phyloP scores from a whole-genome alignment of 2,113 vertebrate genomes.

The Gorsachius goisagi region DNA sequence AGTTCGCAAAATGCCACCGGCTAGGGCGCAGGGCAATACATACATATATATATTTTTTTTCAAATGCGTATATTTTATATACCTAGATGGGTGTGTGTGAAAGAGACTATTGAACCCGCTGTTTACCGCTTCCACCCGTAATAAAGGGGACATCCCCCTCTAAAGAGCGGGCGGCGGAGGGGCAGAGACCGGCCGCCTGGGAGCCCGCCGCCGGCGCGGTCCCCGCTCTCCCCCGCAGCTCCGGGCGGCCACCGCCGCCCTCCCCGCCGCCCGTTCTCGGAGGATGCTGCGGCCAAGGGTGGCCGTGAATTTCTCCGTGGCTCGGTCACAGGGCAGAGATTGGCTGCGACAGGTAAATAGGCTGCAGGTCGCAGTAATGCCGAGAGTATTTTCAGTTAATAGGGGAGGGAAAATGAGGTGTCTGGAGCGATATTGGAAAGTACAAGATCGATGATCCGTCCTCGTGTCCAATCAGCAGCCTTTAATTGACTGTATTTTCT shows the following conservation, averaged over 20 bases:
- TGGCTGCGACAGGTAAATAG: slow-evolving; percentile 93
- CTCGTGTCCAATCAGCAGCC: slow-evolving; percentile 86
- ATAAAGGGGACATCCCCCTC: too few species aligned
- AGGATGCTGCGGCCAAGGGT: neutral
- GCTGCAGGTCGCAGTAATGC: slow-evolving; percentile 81
- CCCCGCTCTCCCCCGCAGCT: neutral
- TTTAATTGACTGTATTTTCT: slow-evolving; percentile 94
- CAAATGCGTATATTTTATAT: neutral
- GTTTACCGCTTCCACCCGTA: neutral
- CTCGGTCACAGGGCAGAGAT: slow-evolving; percentile 76
- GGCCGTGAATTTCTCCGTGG: slow-evolving; percentile 39
- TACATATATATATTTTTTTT: neutral
- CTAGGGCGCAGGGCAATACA: too few species aligned
- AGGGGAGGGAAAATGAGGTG: slow-evolving; percentile 90
- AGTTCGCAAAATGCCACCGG: neutral
- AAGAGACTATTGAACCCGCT: neutral
- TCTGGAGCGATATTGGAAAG: slow-evolving; percentile 90
- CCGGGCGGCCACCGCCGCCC: neutral
- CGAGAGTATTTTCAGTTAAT: slow-evolving; percentile 91
- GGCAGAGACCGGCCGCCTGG: neutral
- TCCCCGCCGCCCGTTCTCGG: neutral
- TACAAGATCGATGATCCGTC: slow-evolving; percentile 90
- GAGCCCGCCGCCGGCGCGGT: neutral
- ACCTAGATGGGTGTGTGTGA: neutral
- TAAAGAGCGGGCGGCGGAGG: neutral